phyloP scores from a whole-genome alignment of 2,888 invertebrate species.

The Drosophila kanekoi region DNA sequence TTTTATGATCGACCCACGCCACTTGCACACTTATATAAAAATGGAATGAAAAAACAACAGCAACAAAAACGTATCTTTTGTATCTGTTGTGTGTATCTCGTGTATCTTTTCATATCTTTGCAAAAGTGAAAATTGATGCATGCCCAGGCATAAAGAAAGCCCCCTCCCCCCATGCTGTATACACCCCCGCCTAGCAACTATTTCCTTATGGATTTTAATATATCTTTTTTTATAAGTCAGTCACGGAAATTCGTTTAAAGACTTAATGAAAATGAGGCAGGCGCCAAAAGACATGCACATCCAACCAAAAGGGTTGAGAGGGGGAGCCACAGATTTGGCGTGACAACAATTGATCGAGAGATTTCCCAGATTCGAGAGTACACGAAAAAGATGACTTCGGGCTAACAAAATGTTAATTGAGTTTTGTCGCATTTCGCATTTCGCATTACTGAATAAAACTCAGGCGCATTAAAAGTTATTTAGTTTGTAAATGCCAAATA shows the following conservation, averaged over 20 bases:
- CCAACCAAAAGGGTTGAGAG: constrained; percentile 1
- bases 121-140: constrained; percentile 79
- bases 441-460: constrained; percentile 20
- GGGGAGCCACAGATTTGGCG: constrained; percentile 25
- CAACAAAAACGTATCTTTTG: constrained; percentile 29
- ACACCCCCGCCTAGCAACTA: constrained; percentile 50
- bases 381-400: constrained; percentile 16
- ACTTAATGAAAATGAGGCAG: constrained; percentile 69
- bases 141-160: constrained; percentile 59
- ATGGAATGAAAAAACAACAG: constrained; percentile 4
- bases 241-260: constrained; percentile 74
- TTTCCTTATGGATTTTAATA: constrained; percentile 80
- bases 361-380: constrained; percentile 25
- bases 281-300: constrained; percentile 62
- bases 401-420: constrained; percentile 52
- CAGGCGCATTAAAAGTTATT: constrained; percentile 35
- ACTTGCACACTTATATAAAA: constrained; percentile 66
- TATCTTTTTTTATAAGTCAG: constrained; percentile 76
- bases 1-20: constrained; percentile 62
- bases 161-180: neutral
- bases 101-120: constrained; percentile 59
- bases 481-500: constrained; percentile 52
- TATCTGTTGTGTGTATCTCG: constrained; percentile 51
- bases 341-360: constrained; percentile 44
- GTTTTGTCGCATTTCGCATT: constrained; percentile 29